Evolutionary conservation across 2,797 vertebrate species (phyloP), one percentile per base, ranked within the genome.

Genomic region (Tarsius wallacei): DNA sequence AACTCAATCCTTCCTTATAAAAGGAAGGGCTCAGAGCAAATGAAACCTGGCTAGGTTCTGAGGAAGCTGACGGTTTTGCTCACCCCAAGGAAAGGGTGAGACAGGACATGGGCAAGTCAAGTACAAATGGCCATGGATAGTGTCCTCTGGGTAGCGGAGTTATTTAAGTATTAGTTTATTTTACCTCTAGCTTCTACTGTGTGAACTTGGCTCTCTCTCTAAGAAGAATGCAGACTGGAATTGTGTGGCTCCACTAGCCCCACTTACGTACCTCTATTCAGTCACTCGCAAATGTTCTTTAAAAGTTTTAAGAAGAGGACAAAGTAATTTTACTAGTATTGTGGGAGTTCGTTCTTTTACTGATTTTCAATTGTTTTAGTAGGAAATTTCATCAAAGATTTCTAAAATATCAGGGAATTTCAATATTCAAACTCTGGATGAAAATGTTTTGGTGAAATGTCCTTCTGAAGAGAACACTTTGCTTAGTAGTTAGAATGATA

Each of bases 51-150:
- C 17, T 51, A 10, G 19, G 14, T 3, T 5, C 33, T 0, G 8
- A 68, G 26, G 73, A 80, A 2, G 1, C 0, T 0, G 9, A 22
- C 9, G 21, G 4, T 21, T 15, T 4, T 6, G 3, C 4, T 14
- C 19, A 1, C 1, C 7, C 12, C 2, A 17, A 26, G 49, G 5
- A 22, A 21, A 6, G 19, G 16, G 42, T 0, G 0, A 47, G 26
- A 24, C 10, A 7, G 28, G 0, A 12, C 16, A 15, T 0, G 16
- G 11, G 14, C 10, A 2, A n/a, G 33, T 0, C 9, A 47, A 10
- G 31, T 33, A 55, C 8, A 8, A 1, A 4, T 3, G 9, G 49
- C 10, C 64, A 10, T 0, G 49, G 36, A 1, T 2, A 4, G 63
- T 2, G 2, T 61, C 28, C 88, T 55, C 61, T 6, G 53, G 22